Evolutionary conservation across 2,888 invertebrate species (phyloP).

Genomic region (Trisateles emortualis): DNA sequence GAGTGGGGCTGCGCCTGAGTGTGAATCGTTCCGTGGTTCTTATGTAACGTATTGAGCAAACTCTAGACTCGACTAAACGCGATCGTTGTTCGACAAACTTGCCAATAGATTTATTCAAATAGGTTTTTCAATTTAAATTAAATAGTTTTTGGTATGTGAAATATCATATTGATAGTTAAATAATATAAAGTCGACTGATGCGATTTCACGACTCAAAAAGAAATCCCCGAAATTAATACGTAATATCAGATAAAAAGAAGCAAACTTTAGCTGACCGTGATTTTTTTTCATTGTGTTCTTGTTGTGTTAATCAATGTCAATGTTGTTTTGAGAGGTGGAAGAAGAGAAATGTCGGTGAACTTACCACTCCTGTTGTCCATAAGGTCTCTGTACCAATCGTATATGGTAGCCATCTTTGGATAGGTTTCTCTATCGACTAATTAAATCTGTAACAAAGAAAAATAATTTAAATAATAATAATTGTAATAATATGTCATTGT

Average conservation of each 20-base stretch:
- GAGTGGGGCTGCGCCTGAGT: conserved; percentile 46
- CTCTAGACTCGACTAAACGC: conserved; percentile 35
- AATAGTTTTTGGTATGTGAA: too few species aligned
- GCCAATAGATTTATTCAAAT: conserved; percentile 7
- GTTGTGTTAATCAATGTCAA: background rate
- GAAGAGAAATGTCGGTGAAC: conserved; percentile 49
- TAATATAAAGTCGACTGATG: too few species aligned
- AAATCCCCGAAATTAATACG: too few species aligned
- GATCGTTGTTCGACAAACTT: conserved; percentile 19
- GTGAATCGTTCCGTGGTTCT: conserved; percentile 58
- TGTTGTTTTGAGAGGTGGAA: background rate
- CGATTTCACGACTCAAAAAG: too few species aligned
- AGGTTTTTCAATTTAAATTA: background rate
- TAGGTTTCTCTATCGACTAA: conserved; percentile 67
- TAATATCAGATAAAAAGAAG: too few species aligned
- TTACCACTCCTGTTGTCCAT: conserved; percentile 91
- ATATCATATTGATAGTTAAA: too few species aligned
- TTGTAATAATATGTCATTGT: too few species aligned
- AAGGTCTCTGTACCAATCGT: conserved; percentile 89
- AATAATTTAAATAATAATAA: background rate
- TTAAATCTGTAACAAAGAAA: conserved; percentile 78
- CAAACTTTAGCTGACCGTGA: background rate
- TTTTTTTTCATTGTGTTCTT: background rate
- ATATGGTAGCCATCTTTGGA: conserved; percentile 88
- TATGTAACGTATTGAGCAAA: conserved; percentile 69